Conservation (phyloP, 2,797 vertebrate species). For the Darevskia nairensis region DNA sequence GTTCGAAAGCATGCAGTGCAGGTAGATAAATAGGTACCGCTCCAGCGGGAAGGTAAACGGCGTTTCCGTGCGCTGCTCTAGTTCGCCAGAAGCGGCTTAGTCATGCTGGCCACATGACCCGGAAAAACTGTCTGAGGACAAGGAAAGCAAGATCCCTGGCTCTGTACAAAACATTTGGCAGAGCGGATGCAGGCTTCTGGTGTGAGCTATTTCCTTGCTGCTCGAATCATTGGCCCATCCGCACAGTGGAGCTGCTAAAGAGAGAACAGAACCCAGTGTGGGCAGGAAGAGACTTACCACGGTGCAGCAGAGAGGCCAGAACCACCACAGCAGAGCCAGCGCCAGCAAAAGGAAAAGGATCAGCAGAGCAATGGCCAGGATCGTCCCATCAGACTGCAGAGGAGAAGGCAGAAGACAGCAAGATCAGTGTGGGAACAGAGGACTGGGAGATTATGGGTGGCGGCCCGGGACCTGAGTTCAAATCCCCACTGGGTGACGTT, state of each 20-base stretch:
- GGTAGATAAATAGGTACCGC: too few species aligned
- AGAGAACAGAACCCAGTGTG: neutral
- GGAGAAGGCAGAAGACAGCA: constrained; percentile 40
- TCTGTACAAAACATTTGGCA: too few species aligned
- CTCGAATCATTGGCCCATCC: too few species aligned
- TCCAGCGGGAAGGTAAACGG: too few species aligned
- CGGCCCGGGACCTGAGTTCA: too few species aligned
- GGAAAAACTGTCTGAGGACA: too few species aligned
- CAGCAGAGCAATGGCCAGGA: constrained; percentile 93
- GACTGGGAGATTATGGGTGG: fast-evolving
- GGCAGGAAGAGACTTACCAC: constrained; percentile 87
- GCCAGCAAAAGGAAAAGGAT: constrained; percentile 94
- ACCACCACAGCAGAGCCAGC: constrained; percentile 96
- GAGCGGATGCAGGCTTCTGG: neutral
- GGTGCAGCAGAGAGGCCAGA: constrained; percentile 99
- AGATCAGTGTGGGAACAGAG: fast-evolving
- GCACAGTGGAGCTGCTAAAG: neutral
- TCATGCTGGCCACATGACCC: too few species aligned
- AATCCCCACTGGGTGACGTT: too few species aligned
- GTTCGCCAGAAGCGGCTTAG: too few species aligned
- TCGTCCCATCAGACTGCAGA: constrained; percentile 93
- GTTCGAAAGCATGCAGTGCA: too few species aligned
- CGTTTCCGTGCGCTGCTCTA: too few species aligned
- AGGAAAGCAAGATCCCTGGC: too few species aligned
- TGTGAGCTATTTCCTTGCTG: neutral